Percentiles rank a stretch among this genome's conserved stretches.
phyloP scores from a whole-genome alignment of 2,888 invertebrate genomes.

The Sesia apiformis region DNA sequence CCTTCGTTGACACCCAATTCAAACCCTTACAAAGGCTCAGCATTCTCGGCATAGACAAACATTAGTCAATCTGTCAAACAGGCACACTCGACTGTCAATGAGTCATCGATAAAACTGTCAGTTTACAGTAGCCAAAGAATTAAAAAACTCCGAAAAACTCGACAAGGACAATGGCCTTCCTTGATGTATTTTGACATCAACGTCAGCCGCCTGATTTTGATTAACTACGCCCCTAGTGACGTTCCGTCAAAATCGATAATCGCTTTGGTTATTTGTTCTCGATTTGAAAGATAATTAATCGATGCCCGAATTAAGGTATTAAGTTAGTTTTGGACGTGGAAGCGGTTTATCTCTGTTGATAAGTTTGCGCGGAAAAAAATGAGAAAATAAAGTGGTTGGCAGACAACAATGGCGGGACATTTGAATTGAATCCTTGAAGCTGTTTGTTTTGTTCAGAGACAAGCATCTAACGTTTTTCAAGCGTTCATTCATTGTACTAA shows the following conservation, averaged over 20 bases:
- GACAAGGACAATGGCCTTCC: slow-evolving; percentile 27
- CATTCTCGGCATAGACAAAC: slow-evolving; percentile 41
- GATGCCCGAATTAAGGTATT: slow-evolving; percentile 23
- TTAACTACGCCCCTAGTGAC: slow-evolving; percentile 47
- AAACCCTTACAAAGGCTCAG: slow-evolving; percentile 30
- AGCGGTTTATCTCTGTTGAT: slow-evolving; percentile 44
- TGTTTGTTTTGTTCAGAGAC: slow-evolving; percentile 36
- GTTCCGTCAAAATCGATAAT: slow-evolving; percentile 50
- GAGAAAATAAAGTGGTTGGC: slow-evolving; percentile 39
- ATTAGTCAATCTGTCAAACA: slow-evolving; percentile 69
- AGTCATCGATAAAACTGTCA: slow-evolving; percentile 43
- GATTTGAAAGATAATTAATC: slow-evolving; percentile 40
- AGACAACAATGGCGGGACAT: slow-evolving; percentile 65
- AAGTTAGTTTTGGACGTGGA: slow-evolving; percentile 5
- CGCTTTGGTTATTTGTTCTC: slow-evolving; percentile 40
- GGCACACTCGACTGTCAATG: slow-evolving; percentile 56
- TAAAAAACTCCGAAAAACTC: slow-evolving; percentile 16
- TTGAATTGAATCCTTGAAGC: slow-evolving; percentile 54
- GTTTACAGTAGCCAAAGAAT: slow-evolving; percentile 45
- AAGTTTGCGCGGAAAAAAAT: slow-evolving; percentile 40
- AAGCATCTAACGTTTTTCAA: slow-evolving; percentile 23
- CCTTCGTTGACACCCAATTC: neutral
- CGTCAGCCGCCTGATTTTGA: slow-evolving; percentile 37
- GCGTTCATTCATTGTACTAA: slow-evolving; percentile 32
- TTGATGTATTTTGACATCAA: slow-evolving; percentile 44